Evolutionary conservation across 2,888 invertebrate genomes (phyloP).

Genomic region (Zeuzera pyrina): DNA sequence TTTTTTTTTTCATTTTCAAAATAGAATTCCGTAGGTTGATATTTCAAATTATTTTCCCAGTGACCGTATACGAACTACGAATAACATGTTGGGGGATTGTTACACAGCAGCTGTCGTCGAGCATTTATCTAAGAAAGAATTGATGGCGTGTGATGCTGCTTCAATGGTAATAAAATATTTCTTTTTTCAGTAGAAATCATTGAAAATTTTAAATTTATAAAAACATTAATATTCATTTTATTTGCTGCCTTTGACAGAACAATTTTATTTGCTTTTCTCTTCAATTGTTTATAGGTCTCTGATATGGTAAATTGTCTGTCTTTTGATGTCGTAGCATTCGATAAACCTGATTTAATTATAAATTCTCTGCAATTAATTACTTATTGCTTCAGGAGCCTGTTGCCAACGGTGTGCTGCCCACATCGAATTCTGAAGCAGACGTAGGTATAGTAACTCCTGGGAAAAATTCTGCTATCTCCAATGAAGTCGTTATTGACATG

Average conservation of each 20-base stretch:
- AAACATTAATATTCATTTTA: too few species aligned
- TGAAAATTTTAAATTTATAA: not conserved
- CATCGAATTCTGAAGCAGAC: conserved; percentile 58
- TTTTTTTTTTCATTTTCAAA: not conserved
- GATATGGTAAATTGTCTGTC: too few species aligned
- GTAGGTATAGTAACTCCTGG: conserved; percentile 45
- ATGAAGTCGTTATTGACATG: conserved; percentile 75
- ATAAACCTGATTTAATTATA: too few species aligned
- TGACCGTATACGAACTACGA: conserved; percentile 88
- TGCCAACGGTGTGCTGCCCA: conserved; percentile 64
- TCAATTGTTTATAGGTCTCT: too few species aligned
- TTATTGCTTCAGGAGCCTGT: conserved; percentile 38
- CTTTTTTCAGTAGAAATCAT: not conserved
- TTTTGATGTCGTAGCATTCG: too few species aligned
- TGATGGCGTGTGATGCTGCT: conserved; percentile 83
- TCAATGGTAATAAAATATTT: conserved; percentile 38
- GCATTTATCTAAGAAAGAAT: conserved; percentile 84
- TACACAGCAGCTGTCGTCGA: conserved; percentile 91
- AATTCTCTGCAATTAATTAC: too few species aligned
- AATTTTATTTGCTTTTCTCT: too few species aligned
- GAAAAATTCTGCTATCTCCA: conserved; percentile 63
- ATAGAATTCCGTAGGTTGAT: not conserved
- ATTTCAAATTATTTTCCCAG: conserved; percentile 1
- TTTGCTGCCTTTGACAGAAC: too few species aligned
- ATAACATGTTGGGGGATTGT: conserved; percentile 91